Conservation (phyloP, 1,140 invertebrate species). For the Potamilus streckersoni region DNA sequence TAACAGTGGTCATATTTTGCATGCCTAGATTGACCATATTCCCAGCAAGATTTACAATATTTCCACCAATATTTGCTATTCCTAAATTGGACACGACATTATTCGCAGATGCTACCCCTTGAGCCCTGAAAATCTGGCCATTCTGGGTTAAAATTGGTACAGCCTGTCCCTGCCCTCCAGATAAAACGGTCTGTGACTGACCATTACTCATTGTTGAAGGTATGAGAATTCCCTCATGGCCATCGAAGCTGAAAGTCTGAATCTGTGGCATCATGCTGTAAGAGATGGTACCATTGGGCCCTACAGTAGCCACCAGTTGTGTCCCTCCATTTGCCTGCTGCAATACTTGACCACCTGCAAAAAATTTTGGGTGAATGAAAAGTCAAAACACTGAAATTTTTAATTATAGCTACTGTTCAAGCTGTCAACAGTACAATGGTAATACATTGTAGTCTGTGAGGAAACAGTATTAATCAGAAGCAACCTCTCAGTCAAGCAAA, state of each 20-base stretch:
- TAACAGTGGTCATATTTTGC: constrained; percentile 13
- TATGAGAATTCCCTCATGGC: no score
- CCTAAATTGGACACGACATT: constrained; percentile 7
- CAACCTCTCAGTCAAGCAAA: no score
- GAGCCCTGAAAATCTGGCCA: constrained; percentile 27
- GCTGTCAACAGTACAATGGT: no score
- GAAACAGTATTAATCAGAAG: no score
- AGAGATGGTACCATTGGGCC: constrained; percentile 24
- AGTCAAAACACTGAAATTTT: no score
- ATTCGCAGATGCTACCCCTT: constrained; percentile 14
- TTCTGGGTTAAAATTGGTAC: constrained; percentile 27
- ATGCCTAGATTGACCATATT: constrained; percentile 18
- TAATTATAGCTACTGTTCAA: no score
- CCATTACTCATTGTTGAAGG: no score
- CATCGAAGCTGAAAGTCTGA: constrained; percentile 20
- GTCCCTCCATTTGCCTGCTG: constrained; percentile 24
- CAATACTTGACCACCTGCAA: constrained; percentile 11
- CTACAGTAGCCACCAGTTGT: constrained; percentile 25
- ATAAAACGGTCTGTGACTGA: no score
- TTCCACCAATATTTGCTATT: constrained; percentile 1
- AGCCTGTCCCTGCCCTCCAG: not conserved
- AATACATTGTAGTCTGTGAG: no score
- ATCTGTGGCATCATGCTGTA: constrained; percentile 29
- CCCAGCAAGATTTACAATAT: constrained; percentile 25
- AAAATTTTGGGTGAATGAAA: no score